Evolutionary conservation across 2,797 vertebrate species (phyloP).

Genomic region (Dromococcyx pavoninus): DNA sequence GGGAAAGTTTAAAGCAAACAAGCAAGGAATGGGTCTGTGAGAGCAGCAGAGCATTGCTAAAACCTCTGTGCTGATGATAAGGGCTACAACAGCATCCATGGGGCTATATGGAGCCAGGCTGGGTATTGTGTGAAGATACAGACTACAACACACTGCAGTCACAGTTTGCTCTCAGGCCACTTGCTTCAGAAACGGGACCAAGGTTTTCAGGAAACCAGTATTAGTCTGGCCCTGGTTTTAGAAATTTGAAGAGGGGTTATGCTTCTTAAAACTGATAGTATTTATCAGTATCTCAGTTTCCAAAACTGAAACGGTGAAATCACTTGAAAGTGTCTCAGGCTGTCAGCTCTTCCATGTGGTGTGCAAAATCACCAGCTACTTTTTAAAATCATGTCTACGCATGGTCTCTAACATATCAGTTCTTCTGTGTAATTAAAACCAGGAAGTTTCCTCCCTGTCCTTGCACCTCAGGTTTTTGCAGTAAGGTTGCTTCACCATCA

Average conservation of each 20-base stretch:
- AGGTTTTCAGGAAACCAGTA: neutral
- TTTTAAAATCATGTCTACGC: neutral
- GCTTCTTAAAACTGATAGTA: neutral
- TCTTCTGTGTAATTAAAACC: neutral
- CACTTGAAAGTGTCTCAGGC: neutral
- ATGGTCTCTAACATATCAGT: neutral
- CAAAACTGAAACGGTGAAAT: neutral
- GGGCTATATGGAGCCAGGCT: neutral
- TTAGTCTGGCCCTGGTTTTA: neutral
- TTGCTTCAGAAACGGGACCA: neutral
- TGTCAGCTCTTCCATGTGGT: neutral
- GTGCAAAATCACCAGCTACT: neutral
- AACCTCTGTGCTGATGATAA: neutral
- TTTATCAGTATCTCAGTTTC: neutral
- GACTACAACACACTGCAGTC: neutral
- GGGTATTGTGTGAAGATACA: neutral
- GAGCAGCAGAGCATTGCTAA: neutral
- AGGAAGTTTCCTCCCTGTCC: neutral
- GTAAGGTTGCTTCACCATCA: neutral
- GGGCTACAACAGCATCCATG: fast-evolving
- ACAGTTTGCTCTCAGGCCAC: neutral
- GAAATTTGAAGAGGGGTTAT: neutral
- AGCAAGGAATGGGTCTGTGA: neutral
- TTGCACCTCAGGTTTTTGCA: neutral
- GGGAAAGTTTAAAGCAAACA: neutral